Base-by-base conservation (phyloP, 2,797 vertebrate species). In the Takifugu ocellatus region DNA sequence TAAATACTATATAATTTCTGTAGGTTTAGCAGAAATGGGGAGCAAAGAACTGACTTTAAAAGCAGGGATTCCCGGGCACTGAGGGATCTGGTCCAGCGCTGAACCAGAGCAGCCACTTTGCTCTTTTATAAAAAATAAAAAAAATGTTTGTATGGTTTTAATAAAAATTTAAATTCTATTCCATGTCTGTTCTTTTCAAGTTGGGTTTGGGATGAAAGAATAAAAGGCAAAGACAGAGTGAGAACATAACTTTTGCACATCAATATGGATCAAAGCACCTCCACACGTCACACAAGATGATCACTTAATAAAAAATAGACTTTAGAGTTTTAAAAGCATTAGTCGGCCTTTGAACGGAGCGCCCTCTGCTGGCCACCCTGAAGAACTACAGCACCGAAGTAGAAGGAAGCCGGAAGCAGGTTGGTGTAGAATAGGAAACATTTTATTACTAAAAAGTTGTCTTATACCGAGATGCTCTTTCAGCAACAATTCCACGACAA, bases 141-240 rank as follows among this genome's bases (percentile, higher is more conserved):
- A 21, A 91, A 91, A 93, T 92, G 91, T 96, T 98, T 99, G 94
- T 98, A 98, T 93, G 87, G 92, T 95, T 95, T 98, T 95, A 98
- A 98, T 99, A 98, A 89, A 91, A 87, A 90, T 63, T 72, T 51
- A 89, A 86, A 85, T 89, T 92, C 92, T 93, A 91, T 91, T 91
- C 92, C 63, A 76, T 63, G 81, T 68, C 71, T 85, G 63, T 61
- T 82, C 36, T 54, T 72, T 73, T 27, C 51, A 17, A 36, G 14
- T 54, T 25, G 17, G 8, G 49, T 69, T 71, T 43, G 16, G 71
- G 52, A 25, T 17, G 44, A 51, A 5, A 48, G 16, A 21, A 31
- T 46, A 2, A 70, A 59, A 53, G 36, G 36, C 36, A 12, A 36
- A 12, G 33, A 8, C 7, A 4, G 36, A 39, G 36, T 4, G 9